phyloP scores from a whole-genome alignment of 2,113 vertebrate genomes.

The Malaclemys terrapin region DNA sequence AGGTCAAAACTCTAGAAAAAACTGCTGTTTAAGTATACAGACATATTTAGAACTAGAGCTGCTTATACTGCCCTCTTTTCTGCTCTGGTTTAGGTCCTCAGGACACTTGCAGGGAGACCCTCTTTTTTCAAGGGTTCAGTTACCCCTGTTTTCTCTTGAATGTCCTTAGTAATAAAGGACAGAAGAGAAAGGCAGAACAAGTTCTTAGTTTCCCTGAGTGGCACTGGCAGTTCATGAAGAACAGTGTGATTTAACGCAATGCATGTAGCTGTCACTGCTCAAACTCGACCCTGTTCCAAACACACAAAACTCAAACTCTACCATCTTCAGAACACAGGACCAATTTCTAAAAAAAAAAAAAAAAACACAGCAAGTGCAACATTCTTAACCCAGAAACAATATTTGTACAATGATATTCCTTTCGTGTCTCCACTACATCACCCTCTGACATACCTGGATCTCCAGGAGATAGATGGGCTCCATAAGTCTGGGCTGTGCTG shows the following conservation, averaged over 20 bases:
- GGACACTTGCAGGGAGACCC: no score
- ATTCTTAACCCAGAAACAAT: background rate
- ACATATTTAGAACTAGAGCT: no score
- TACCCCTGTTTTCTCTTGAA: no score
- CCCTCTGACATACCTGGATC: constrained; percentile 63
- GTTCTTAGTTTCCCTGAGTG: background rate
- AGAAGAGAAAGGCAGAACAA: background rate
- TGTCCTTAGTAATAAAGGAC: no score
- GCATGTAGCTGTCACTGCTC: background rate
- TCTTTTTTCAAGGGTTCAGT: no score
- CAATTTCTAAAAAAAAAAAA: background rate
- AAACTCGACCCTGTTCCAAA: background rate
- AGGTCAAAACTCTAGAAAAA: no score
- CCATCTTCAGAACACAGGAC: background rate
- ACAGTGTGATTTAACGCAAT: background rate
- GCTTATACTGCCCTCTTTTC: no score
- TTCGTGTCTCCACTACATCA: background rate
- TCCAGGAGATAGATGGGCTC: constrained; percentile 77
- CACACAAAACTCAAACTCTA: background rate
- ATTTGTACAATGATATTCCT: no score
- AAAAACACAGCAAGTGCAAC: background rate
- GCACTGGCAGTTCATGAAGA: background rate
- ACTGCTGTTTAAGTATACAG: no score
- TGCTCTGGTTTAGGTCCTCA: no score
- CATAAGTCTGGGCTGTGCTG: constrained; percentile 69